A percentile compares a stretch with the other conserved stretches of the same genome.
phyloP scores from a whole-genome alignment of 2,888 invertebrate species.

The Heliconius ethilla region DNA sequence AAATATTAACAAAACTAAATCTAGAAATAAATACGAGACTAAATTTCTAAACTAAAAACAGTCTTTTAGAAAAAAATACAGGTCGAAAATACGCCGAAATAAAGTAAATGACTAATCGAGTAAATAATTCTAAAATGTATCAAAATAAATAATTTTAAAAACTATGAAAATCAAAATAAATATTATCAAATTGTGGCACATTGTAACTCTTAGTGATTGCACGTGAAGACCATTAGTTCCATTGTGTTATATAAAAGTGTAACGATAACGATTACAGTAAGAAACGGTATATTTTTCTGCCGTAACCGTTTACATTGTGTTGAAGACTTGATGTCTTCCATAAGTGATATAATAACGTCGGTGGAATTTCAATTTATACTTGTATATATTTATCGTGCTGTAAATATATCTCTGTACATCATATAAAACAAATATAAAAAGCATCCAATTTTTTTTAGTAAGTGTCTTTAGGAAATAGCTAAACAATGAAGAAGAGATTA shows the following conservation, averaged over 20 bases:
- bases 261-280: not conserved
- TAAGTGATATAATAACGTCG: conserved; percentile 1
- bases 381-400: not conserved
- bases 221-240: conserved; percentile 21
- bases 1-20: conserved; percentile 48
- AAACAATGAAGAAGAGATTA: not conserved
- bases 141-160: conserved; percentile 30
- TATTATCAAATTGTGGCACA: conserved; percentile 40
- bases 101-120: conserved; percentile 37
- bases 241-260: conserved; percentile 8
- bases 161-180: conserved; percentile 26
- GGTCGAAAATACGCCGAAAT: conserved; percentile 27
- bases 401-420: too few relatives aligned
- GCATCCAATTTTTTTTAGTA: not conserved
- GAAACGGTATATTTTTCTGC: conserved; percentile 11
- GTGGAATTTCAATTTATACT: conserved; percentile 1
- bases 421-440: too few relatives aligned
- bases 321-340: conserved; percentile 11
- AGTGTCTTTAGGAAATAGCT: not conserved
- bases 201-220: conserved; percentile 27
- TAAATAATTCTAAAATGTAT: conserved; percentile 24
- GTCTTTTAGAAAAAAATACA: conserved; percentile 48
- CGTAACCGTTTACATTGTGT: conserved; percentile 11
- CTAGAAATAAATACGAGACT: conserved; percentile 45
- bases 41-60: conserved; percentile 30